Conservation (phyloP, 2,113 vertebrate species). For the human region DNA sequence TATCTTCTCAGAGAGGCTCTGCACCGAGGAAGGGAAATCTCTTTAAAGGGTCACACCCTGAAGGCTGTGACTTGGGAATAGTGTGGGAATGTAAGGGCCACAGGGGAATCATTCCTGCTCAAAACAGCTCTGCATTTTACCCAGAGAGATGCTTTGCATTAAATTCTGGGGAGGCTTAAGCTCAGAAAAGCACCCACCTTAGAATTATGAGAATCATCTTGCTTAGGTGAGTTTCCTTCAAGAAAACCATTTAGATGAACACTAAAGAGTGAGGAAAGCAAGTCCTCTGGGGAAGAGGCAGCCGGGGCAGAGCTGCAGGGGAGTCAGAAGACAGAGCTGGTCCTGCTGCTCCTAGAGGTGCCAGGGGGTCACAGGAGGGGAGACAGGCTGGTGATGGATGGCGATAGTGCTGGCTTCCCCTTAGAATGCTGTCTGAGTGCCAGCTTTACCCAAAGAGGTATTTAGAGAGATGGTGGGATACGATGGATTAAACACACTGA, state of each 20-base stretch:
- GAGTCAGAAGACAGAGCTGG: neutral
- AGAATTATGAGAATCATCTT: neutral
- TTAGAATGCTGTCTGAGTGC: neutral
- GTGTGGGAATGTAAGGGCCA: neutral
- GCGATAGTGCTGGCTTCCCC: neutral
- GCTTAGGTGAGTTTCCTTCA: neutral
- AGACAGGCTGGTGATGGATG: neutral
- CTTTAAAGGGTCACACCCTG: neutral
- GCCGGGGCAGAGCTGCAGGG: rapidly evolving
- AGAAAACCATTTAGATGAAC: neutral
- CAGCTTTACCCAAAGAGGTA: neutral
- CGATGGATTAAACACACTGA: neutral
- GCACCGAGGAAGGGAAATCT: neutral
- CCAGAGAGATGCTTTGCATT: neutral
- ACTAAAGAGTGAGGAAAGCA: neutral
- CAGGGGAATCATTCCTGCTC: neutral
- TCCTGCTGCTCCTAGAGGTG: neutral
- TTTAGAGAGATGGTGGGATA: neutral
- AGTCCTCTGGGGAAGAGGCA: neutral
- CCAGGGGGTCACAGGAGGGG: neutral
- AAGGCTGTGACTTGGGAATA: neutral
- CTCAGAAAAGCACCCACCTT: neutral
- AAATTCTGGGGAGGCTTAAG: neutral
- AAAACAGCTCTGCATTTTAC: neutral
- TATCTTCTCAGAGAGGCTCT: neutral